A percentile compares a stretch with the other conserved stretches of the same genome.
Conservation (phyloP, 2,113 vertebrate species). For the Muntiacus reevesi region DNA sequence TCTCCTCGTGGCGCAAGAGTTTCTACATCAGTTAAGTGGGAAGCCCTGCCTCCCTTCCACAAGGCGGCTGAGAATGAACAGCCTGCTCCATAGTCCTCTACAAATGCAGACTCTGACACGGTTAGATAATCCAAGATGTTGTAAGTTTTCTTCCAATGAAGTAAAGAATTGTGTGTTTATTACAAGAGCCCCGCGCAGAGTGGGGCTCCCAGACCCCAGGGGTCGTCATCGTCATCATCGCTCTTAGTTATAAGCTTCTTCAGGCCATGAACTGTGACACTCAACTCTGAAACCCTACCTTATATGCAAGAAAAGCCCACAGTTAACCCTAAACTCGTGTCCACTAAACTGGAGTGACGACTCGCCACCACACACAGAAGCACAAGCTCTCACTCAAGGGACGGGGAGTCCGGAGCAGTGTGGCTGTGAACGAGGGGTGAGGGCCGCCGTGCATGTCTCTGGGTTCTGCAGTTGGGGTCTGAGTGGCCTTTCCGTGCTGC, state of each 20-base stretch:
- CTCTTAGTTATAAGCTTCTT: background rate
- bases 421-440: background rate
- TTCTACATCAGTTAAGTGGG: background rate
- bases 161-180: background rate
- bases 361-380: fast-evolving
- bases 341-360: background rate
- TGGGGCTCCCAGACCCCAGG: background rate
- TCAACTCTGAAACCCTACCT: too few species aligned
- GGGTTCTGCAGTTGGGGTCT: fast-evolving
- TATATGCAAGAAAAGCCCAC: background rate
- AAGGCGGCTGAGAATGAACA: background rate
- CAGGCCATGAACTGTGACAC: background rate
- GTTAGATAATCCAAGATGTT: background rate
- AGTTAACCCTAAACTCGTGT: background rate
- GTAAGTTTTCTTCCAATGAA: background rate
- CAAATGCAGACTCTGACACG: background rate
- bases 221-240: fast-evolving
- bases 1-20: background rate
- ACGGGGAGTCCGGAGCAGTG: fast-evolving
- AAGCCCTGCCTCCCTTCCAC: background rate
- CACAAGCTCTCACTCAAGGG: background rate
- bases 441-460: fast-evolving
- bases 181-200: background rate
- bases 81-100: background rate
- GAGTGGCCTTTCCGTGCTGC: background rate